These are phyloP conservation scores for Synergus laeviventris DNA, from an alignment of 2,888 invertebrate species.

Conservation along the genomic window DNA sequence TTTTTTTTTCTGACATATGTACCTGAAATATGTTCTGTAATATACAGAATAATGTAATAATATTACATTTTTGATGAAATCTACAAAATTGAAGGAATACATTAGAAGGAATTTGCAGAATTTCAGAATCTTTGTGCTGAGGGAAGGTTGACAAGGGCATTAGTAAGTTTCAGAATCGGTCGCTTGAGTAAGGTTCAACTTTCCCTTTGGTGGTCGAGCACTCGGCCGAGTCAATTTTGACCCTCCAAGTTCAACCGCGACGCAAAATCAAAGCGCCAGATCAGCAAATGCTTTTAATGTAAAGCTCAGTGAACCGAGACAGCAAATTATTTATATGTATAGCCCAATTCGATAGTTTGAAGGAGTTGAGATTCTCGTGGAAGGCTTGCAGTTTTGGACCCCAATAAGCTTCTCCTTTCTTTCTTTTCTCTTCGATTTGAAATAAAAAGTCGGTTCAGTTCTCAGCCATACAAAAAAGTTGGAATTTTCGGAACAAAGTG, in stretches of 20 bases:
- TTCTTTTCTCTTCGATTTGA: not conserved
- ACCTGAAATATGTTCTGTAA: too few species aligned
- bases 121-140: slow-evolving; percentile 29
- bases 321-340: slow-evolving; percentile 45
- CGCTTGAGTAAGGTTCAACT: slow-evolving; percentile 44
- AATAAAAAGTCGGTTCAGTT: slow-evolving; percentile 6
- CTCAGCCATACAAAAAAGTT: not conserved
- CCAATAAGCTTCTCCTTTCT: not conserved
- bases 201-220: slow-evolving; percentile 39
- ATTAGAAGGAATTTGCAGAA: slow-evolving; percentile 12
- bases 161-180: slow-evolving; percentile 50
- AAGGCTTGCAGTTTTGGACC: slow-evolving; percentile 9
- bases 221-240: slow-evolving; percentile 53
- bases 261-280: slow-evolving; percentile 62
- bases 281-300: slow-evolving; percentile 61
- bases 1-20: too few species aligned
- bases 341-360: slow-evolving; percentile 40
- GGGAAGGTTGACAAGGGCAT: slow-evolving; percentile 48
- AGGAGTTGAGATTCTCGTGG: slow-evolving; percentile 36
- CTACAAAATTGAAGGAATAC: not conserved
- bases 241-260: slow-evolving; percentile 49
- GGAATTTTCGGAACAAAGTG: slow-evolving; percentile 27
- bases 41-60: too few species aligned
- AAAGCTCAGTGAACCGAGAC: slow-evolving; percentile 46
- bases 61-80: not conserved